Base-by-base conservation (phyloP, 2,888 invertebrate species). In the Trilocha varians region DNA sequence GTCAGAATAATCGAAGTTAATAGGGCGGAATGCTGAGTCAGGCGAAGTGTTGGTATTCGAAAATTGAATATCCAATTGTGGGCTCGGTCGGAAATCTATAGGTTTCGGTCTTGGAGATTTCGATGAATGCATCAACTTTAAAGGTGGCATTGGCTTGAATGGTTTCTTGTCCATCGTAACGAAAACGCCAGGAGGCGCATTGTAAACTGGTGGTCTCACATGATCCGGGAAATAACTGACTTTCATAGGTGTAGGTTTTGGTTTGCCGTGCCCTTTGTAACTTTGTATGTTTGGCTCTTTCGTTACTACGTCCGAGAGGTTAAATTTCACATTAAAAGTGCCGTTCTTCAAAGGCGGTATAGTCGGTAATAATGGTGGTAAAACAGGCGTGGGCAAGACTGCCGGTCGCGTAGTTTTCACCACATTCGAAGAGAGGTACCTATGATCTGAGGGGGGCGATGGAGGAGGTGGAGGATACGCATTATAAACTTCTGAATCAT, bases 141-240 rank as follows among this genome's bases (percentile, higher is more conserved):
- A 42, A 1, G 84, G 84, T 11, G 85, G 85, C 78, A 85, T 68
- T 5, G 85, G 85, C 48, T 83, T 85, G 40, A 85, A 84, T 1
- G 84, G 83, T 39, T 85, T 85, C 48, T 83, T 85, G 43, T 85
- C 84, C 80, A 80, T 78, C 4, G 79, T 78, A 8, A 75, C 75
- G 43, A 85, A 84, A 3, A 85, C 76, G 18, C 85, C 85, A 0
- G 84, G 85, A 0, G 84, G 85, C 9, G 85, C 80, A 50, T 77
- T 84, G 47, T 77, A 84, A 9, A 85, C 65, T 3, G 84, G 84
- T 3, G 83, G 80, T 44, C 85, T 66, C 33, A 83, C 65, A 37
- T 75, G 72, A 9, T 83, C 82, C 2, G 70, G 57, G 44, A 74
- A 68, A 45, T 79, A 76, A 45, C 61, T 77, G 1, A 68, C 50